Conservation (phyloP, 1,140 invertebrate genomes). For the Drosophila hydei region DNA sequence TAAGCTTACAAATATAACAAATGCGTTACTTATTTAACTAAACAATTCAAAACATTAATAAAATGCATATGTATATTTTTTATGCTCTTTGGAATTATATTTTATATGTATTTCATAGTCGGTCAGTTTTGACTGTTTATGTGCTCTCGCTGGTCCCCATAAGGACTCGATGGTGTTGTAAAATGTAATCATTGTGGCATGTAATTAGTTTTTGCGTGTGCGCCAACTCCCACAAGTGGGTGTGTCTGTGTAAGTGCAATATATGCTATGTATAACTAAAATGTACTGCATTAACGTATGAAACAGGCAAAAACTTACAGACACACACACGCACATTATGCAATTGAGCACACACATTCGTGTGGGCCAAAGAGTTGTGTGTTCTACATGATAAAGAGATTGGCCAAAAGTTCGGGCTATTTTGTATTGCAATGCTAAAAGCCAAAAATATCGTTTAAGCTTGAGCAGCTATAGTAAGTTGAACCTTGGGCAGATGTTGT, state of each 20-base stretch:
- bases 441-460: too few species aligned
- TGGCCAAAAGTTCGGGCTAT: conserved; percentile 3
- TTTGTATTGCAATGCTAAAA: too few species aligned
- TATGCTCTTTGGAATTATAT: not conserved
- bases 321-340: conserved; percentile 1
- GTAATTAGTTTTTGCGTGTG: conserved; percentile 78
- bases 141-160: conserved; percentile 4
- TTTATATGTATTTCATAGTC: not conserved
- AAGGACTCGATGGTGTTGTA: conserved; percentile 67
- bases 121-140: not conserved
- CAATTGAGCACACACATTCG: conserved; percentile 1
- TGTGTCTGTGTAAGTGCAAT: conserved; percentile 19
- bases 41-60: too few species aligned
- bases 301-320: conserved; percentile 9
- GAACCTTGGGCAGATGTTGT: too few species aligned
- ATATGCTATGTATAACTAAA: conserved; percentile 52
- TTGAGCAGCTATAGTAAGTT: too few species aligned
- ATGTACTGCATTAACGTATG: conserved; percentile 63
- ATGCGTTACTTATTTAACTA: too few species aligned
- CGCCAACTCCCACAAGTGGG: conserved; percentile 12
- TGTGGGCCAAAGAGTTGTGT: not conserved
- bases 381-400: not conserved
- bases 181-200: conserved; percentile 81
- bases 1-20: too few species aligned
- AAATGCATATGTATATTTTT: too few species aligned